These are phyloP conservation scores for Ormyrus rosae DNA, from an alignment of 2,888 invertebrate species.

Conservation along the genomic window DNA sequence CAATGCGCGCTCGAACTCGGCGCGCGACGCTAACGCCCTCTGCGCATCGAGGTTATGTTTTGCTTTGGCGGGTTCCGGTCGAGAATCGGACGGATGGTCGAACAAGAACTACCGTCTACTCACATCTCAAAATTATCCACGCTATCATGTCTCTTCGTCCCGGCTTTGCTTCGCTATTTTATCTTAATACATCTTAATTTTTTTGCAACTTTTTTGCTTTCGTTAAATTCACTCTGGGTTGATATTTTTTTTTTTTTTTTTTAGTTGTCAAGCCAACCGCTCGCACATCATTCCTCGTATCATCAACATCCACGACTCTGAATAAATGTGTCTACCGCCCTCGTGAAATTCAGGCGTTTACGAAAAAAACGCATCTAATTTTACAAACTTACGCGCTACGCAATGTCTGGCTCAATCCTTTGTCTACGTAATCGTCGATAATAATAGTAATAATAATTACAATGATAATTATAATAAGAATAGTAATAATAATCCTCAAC, in stretches of 20 bases:
- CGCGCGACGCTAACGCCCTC: constrained; percentile 4
- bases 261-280: constrained; percentile 54
- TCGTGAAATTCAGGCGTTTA: constrained; percentile 56
- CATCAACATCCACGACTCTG: constrained; percentile 31
- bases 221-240: constrained; percentile 8
- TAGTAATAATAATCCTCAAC: constrained; percentile 25
- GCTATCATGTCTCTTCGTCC: constrained; percentile 5
- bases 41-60: constrained; percentile 1
- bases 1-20: constrained; percentile 35
- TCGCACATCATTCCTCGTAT: constrained; percentile 30
- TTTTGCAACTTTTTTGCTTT: constrained; percentile 30
- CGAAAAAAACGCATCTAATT: constrained; percentile 60
- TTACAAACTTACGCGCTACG: constrained; percentile 42
- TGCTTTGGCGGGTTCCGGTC: not conserved
- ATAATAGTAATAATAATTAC: constrained; percentile 44
- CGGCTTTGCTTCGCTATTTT: not conserved
- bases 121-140: constrained; percentile 43
- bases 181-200: constrained; percentile 39
- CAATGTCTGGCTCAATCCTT: constrained; percentile 28
- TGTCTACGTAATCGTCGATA: constrained; percentile 20
- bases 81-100: constrained; percentile 60
- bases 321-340: constrained; percentile 52
- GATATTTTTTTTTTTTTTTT: not conserved
- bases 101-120: constrained; percentile 62
- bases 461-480: constrained; percentile 38